Conservation (phyloP, 2,797 vertebrate genomes). For the Meriones psammophilus region DNA sequence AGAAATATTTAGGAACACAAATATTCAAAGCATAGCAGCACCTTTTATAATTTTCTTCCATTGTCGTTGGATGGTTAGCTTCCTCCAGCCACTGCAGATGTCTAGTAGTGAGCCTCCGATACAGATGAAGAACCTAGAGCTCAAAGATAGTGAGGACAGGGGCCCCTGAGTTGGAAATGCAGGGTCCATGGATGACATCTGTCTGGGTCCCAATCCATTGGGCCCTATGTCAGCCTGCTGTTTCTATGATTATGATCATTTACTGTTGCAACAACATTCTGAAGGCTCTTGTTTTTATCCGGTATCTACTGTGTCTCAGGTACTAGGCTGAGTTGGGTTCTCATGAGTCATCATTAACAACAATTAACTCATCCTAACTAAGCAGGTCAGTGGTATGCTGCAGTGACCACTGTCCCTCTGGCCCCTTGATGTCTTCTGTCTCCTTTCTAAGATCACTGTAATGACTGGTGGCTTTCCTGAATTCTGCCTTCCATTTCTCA, state of each 20-base stretch:
- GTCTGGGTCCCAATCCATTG: background rate
- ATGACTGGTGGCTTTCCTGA: background rate
- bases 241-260: rapidly evolving
- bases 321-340: background rate
- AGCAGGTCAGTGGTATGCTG: background rate
- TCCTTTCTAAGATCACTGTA: background rate
- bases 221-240: background rate
- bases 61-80: background rate
- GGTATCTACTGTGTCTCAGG: background rate
- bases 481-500: background rate
- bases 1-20: background rate
- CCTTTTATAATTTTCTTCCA: background rate
- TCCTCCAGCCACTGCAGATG: background rate
- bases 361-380: background rate
- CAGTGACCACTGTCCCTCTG: background rate
- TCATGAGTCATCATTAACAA: background rate
- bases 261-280: background rate
- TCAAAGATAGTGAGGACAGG: background rate
- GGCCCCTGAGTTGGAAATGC: background rate
- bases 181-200: background rate
- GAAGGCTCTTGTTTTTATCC: background rate
- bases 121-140: slow-evolving; percentile 2
- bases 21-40: background rate
- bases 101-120: background rate
- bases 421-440: background rate